These are phyloP conservation scores for Eupithecia subumbrata DNA, from an alignment of 2,888 invertebrate species.

Conservation along the genomic window DNA sequence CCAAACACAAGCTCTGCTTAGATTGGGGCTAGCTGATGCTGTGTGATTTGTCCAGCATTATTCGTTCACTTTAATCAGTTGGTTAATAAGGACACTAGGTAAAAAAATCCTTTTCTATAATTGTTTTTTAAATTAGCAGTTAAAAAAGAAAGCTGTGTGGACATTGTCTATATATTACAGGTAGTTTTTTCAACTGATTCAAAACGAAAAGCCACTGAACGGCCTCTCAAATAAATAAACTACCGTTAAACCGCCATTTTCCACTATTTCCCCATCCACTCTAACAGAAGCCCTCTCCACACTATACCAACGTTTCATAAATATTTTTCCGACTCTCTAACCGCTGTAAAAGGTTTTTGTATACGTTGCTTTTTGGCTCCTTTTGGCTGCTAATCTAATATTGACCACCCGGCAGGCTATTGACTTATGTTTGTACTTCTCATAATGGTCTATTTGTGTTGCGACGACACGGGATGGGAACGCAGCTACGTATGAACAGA, in stretches of 20 bases:
- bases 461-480: slow-evolving; percentile 18
- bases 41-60: too few relatives aligned
- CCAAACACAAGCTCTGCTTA: too few relatives aligned
- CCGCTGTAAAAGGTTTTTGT: slow-evolving; percentile 84
- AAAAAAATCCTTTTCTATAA: not conserved
- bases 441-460: slow-evolving; percentile 57
- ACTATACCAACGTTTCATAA: slow-evolving; percentile 69
- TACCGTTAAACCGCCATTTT: not conserved
- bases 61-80: too few relatives aligned
- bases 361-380: slow-evolving; percentile 84
- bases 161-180: not conserved
- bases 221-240: not conserved
- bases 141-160: not conserved
- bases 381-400: slow-evolving; percentile 83
- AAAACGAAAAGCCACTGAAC: not conserved
- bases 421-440: slow-evolving; percentile 83
- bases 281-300: slow-evolving; percentile 60
- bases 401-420: slow-evolving; percentile 83
- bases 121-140: not conserved
- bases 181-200: not conserved
- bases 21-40: too few relatives aligned
- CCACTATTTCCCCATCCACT: slow-evolving; percentile 29
- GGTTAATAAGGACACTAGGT: too few relatives aligned
- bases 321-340: slow-evolving; percentile 78
- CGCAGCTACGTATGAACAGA: not conserved